Base-by-base conservation (phyloP, 2,797 vertebrate species). In the Sphenopsis melanotis region DNA sequence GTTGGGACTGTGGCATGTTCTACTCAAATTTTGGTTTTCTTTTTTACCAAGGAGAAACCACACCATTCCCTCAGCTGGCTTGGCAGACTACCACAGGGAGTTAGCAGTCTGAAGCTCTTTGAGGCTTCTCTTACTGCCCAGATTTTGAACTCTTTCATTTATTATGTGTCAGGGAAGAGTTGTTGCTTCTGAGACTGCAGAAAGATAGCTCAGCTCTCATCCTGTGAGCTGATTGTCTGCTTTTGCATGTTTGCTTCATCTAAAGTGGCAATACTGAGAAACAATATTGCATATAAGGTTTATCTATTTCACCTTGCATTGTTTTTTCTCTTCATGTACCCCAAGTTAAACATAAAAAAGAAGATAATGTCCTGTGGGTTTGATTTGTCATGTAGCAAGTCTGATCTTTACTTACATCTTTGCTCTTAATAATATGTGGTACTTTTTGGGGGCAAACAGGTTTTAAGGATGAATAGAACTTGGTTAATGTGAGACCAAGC, bases 11-110 rank as follows among this genome's bases (percentile, higher is more conserved):
- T 77, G 94, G 85, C 75, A 30, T 90, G 84, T 95, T 95, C 75
- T 82, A 57, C 44, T 94, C 68, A 83, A 90, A 71, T 75, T 89
- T 74, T 87, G 80, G 80, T 71, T 96, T 95, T 85, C 79, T 84
- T 90, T 93, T 84, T 88, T 42, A 91, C 84, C 87, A 63, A 66
- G 68, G 18, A 90, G 49, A 90, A 95, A 84, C 95, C 92, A 72
- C 90, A 79, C 79, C 30, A 2, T 93, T 91, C 91, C 90, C 89
- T 77, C 89, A 69, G 77, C 34, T 83, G 76, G 68, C 80, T 93
- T 95, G 87, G 89, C 93, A 78, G 53, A 19, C 19, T 53, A 72
- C 53, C 32, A 47, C 61, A 60, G 76, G 66, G 65, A 83, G 17
- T 89, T 69, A 75, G 85, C 75, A 61, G 29, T 78, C n/a, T 85